Percentiles rank a stretch among this genome's conserved stretches.
Conservation (phyloP, 2,888 invertebrate genomes). For the Synergus gifuensis region DNA sequence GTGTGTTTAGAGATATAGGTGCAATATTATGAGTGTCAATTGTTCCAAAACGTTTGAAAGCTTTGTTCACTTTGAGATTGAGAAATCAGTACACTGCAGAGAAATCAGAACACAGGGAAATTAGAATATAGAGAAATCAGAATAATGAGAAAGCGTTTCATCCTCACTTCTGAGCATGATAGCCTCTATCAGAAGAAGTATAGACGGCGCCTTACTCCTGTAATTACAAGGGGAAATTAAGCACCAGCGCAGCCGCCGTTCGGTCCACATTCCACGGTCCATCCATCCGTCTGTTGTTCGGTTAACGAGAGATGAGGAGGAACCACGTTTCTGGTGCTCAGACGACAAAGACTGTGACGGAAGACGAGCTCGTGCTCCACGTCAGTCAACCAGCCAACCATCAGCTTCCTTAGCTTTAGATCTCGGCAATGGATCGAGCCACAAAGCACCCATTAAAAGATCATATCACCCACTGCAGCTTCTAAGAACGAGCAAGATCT, state of each 20-base stretch:
- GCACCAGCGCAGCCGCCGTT: slow-evolving; percentile 76
- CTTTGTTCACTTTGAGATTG: neutral
- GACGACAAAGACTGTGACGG: slow-evolving; percentile 66
- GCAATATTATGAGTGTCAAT: neutral
- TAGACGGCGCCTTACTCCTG: slow-evolving; percentile 64
- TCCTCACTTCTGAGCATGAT: neutral
- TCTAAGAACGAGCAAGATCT: slow-evolving; percentile 63
- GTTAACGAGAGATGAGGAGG: slow-evolving; percentile 67
- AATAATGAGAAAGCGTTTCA: slow-evolving; percentile 18
- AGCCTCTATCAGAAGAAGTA: slow-evolving; percentile 51
- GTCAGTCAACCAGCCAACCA: slow-evolving; percentile 60
- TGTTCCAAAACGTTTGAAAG: neutral
- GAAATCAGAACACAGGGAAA: too few relatives aligned
- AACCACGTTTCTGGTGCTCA: slow-evolving; percentile 65
- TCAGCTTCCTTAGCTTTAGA: slow-evolving; percentile 69
- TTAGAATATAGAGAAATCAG: neutral
- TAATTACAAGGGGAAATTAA: slow-evolving; percentile 79
- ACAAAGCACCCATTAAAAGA: slow-evolving; percentile 78
- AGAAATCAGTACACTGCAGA: too few relatives aligned
- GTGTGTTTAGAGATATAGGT: neutral
- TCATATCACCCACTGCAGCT: slow-evolving; percentile 74
- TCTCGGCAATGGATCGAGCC: slow-evolving; percentile 75
- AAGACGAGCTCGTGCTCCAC: slow-evolving; percentile 51
- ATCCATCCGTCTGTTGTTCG: slow-evolving; percentile 64
- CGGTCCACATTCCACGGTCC: slow-evolving; percentile 69